Evolutionary conservation across 2,888 invertebrate genomes (phyloP).

Genomic region (Hemaris fuciformis): DNA sequence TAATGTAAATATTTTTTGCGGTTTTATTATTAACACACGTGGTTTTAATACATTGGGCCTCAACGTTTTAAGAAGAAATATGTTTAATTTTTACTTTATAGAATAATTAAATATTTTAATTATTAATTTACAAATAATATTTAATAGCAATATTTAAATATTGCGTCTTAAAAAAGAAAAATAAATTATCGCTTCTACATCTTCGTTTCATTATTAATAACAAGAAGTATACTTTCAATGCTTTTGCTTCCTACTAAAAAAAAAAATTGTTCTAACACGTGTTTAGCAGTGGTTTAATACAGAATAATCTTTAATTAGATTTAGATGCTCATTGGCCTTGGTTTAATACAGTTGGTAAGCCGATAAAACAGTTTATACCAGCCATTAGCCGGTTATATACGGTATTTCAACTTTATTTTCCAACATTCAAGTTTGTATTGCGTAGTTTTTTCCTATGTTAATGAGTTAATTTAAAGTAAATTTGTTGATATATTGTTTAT

Average conservation of each 20-base stretch:
- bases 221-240: background rate
- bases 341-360: background rate
- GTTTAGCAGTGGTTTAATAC: background rate
- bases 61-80: background rate
- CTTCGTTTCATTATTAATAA: background rate
- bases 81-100: no score
- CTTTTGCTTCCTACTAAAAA: background rate
- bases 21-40: no score
- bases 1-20: background rate
- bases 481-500: no score
- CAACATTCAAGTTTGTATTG: background rate
- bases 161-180: background rate
- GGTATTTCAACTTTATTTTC: background rate
- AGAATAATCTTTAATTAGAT: background rate
- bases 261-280: background rate
- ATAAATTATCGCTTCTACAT: background rate
- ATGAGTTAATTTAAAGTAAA: no score
- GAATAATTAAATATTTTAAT: background rate
- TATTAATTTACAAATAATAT: no score
- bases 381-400: background rate
- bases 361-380: background rate
- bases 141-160: no score
- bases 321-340: background rate
- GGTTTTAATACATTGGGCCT: background rate
- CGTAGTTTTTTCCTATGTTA: background rate